A percentile compares a stretch with the other conserved stretches of the same genome.
phyloP scores from a whole-genome alignment of 2,113 vertebrate species.

The Melierax canorus region DNA sequence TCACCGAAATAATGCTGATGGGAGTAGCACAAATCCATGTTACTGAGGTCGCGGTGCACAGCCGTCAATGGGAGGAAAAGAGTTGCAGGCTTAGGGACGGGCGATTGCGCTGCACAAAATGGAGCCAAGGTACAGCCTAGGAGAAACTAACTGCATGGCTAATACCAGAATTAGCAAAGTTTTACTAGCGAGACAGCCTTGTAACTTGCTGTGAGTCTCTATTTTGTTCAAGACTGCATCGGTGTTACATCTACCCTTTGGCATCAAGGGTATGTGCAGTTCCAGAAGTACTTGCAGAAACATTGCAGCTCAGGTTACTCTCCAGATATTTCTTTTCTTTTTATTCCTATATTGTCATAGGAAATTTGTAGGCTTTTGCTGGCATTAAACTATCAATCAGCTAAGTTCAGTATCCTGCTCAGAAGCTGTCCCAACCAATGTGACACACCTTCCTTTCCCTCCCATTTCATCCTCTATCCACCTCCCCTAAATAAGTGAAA shows the following conservation, averaged over 20 bases:
- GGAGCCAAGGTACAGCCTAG: background rate
- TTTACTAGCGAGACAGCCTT: background rate
- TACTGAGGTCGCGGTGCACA: background rate
- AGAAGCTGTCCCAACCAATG: background rate
- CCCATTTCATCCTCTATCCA: background rate
- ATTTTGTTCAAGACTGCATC: background rate
- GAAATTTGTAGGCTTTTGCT: background rate
- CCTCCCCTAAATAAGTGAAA: background rate
- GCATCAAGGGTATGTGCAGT: background rate
- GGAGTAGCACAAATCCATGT: background rate
- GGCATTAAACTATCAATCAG: background rate
- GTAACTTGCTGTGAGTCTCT: background rate
- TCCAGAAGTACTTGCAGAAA: background rate
- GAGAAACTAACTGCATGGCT: background rate
- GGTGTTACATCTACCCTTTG: background rate
- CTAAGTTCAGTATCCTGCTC: background rate
- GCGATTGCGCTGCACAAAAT: background rate
- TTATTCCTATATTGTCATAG: background rate
- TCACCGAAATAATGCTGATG: background rate
- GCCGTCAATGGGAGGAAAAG: background rate
- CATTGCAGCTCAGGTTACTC: background rate
- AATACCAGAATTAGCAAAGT: background rate
- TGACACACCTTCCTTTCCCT: background rate
- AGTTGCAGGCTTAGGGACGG: background rate
- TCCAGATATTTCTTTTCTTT: background rate